phyloP scores from a whole-genome alignment of 2,113 vertebrate species.

The Gymnocephalus cernua region DNA sequence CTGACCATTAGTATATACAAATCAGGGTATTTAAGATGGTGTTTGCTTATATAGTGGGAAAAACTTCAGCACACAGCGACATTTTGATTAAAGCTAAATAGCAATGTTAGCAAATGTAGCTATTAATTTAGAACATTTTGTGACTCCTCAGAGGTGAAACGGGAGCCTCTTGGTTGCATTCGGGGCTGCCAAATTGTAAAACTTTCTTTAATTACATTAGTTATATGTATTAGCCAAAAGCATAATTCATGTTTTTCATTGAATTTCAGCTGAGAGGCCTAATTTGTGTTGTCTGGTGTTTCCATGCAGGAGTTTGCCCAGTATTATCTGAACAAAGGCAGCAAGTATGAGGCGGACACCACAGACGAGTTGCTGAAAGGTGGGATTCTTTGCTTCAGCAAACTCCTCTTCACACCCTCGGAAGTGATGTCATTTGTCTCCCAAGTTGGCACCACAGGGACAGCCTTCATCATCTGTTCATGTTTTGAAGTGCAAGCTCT shows the following conservation, averaged over 20 bases:
- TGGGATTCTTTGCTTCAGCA: conserved; percentile 41
- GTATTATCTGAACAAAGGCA: conserved; percentile 67
- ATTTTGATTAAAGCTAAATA: not conserved
- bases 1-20: not conserved
- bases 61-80: not conserved
- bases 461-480: not conserved
- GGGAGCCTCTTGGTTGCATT: not conserved
- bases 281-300: not conserved
- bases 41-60: not conserved
- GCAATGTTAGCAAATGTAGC: not conserved
- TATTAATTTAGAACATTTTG: not conserved
- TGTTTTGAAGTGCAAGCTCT: not conserved
- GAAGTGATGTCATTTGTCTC: not conserved
- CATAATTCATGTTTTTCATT: not conserved
- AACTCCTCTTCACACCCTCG: not conserved
- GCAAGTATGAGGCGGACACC: conserved; percentile 78
- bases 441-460: not conserved
- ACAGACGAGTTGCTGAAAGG: conserved; percentile 84
- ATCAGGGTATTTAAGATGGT: not conserved
- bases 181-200: not conserved
- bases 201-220: not conserved
- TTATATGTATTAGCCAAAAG: not conserved
- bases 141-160: not conserved
- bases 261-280: not conserved
- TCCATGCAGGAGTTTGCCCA: conserved; percentile 75